These are phyloP conservation scores for Dermolepida albohirtum DNA, from an alignment of 2,888 invertebrate species.

Conservation along the genomic window DNA sequence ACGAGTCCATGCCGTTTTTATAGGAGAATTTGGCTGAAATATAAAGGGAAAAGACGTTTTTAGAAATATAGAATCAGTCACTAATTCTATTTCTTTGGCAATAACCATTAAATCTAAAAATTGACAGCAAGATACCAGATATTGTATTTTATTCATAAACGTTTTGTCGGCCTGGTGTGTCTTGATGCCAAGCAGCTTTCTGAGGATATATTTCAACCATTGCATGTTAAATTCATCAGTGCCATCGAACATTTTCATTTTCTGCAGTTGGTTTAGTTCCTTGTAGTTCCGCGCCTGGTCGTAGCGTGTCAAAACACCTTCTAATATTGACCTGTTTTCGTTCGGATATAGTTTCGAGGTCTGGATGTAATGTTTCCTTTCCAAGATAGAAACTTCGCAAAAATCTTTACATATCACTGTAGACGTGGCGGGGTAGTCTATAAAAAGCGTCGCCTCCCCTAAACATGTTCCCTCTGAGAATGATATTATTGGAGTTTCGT, in stretches of 20 bases:
- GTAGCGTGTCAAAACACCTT: slow-evolving; percentile 43
- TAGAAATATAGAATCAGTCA: slow-evolving; percentile 50
- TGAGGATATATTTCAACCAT: slow-evolving; percentile 44
- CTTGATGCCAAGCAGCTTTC: slow-evolving; percentile 40
- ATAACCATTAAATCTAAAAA: slow-evolving; percentile 47
- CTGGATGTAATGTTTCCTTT: slow-evolving; percentile 46
- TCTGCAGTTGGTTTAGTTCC: slow-evolving; percentile 17
- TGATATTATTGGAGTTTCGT: slow-evolving; percentile 52
- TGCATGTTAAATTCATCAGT: slow-evolving; percentile 41
- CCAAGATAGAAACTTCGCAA: slow-evolving; percentile 49
- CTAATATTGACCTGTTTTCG: slow-evolving; percentile 39
- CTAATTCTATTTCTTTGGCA: slow-evolving; percentile 47
- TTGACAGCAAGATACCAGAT: slow-evolving; percentile 41
- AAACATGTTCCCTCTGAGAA: slow-evolving; percentile 52
- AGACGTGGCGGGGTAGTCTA: slow-evolving; percentile 47
- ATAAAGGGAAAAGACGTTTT: slow-evolving; percentile 51
- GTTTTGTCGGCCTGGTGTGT: slow-evolving; percentile 13
- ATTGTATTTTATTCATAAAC: slow-evolving; percentile 31
- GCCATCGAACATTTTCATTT: slow-evolving; percentile 9
- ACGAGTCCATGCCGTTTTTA: slow-evolving; percentile 49
- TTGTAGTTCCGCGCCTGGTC: slow-evolving; percentile 30
- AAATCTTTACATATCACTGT: slow-evolving; percentile 50
- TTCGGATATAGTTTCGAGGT: slow-evolving; percentile 47
- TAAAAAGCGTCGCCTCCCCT: slow-evolving; percentile 48
- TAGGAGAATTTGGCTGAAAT: slow-evolving; percentile 51